A percentile compares a stretch with the other conserved stretches of the same genome.
These are phyloP conservation scores for Drosophila acutilabella DNA, from an alignment of 2,888 invertebrate genomes.

Conservation along the genomic window DNA sequence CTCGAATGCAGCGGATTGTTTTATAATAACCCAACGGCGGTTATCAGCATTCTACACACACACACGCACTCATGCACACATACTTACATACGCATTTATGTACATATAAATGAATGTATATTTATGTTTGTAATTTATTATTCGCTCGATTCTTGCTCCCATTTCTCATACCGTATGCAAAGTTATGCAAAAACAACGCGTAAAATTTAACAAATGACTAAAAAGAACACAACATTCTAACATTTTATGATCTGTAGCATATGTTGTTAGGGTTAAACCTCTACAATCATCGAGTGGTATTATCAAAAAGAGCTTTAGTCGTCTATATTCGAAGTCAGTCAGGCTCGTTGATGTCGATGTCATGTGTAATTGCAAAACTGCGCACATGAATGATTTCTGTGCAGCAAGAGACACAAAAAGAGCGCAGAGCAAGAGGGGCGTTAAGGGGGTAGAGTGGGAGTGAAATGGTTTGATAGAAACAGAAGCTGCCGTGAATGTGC, in stretches of 20 bases:
- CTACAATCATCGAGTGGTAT: slow-evolving; percentile 1
- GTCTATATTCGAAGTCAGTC: slow-evolving; percentile 36
- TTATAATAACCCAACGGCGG: slow-evolving; percentile 59
- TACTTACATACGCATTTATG: slow-evolving; percentile 10
- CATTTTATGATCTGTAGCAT: not conserved
- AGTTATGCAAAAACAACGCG: slow-evolving; percentile 37
- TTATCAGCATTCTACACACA: slow-evolving; percentile 31
- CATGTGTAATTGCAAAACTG: slow-evolving; percentile 66
- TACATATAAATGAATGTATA: slow-evolving; percentile 13
- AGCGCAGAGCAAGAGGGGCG: not conserved
- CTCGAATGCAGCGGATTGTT: slow-evolving; percentile 47
- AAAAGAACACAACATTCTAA: not conserved
- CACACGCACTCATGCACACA: not conserved
- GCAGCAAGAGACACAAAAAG: slow-evolving; percentile 8
- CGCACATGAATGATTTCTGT: slow-evolving; percentile 64
- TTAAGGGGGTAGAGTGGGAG: not conserved
- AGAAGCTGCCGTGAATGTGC: slow-evolving; percentile 36
- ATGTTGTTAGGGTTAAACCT: not conserved
- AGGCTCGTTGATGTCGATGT: slow-evolving; percentile 51
- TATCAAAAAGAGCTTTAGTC: slow-evolving; percentile 15
- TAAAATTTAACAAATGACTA: slow-evolving; percentile 14
- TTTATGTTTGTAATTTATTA: slow-evolving; percentile 37
- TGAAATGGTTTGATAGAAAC: slow-evolving; percentile 19
- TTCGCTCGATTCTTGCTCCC: slow-evolving; percentile 20
- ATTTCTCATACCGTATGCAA: slow-evolving; percentile 30